Percentiles rank a stretch among this genome's conserved stretches.
phyloP scores from a whole-genome alignment of 2,888 invertebrate genomes.

The Netelia fuscicornis region DNA sequence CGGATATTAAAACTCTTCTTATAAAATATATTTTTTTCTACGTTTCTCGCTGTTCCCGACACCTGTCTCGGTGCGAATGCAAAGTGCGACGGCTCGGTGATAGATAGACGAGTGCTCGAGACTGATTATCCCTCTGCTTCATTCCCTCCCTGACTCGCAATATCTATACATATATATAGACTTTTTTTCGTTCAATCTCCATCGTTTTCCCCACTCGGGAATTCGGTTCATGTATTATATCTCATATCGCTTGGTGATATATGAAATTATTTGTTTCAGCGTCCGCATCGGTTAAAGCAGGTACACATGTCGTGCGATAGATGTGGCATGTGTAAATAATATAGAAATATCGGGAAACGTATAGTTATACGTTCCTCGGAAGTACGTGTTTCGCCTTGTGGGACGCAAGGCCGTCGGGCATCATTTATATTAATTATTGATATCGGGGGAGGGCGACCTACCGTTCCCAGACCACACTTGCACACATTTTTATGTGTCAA shows the following conservation, averaged over 20 bases:
- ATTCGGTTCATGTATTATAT: slow-evolving; percentile 28
- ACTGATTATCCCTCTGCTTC: slow-evolving; percentile 52
- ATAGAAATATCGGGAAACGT: background rate
- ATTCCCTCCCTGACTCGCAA: slow-evolving; percentile 20
- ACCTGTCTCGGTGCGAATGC: slow-evolving; percentile 54
- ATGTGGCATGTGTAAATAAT: background rate
- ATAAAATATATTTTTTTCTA: slow-evolving; percentile 20
- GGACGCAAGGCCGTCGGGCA: slow-evolving; percentile 24
- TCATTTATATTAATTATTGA: slow-evolving; percentile 35
- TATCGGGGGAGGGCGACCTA: background rate
- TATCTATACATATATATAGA: background rate
- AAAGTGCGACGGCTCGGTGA: slow-evolving; percentile 57
- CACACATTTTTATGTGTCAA: slow-evolving; percentile 26
- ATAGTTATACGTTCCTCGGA: background rate
- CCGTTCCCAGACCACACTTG: background rate
- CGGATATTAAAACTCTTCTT: slow-evolving; percentile 39
- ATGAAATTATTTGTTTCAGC: background rate
- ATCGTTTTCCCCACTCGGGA: slow-evolving; percentile 3
- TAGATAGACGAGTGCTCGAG: slow-evolving; percentile 55
- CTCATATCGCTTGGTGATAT: background rate
- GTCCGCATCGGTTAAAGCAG: background rate
- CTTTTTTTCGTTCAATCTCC: slow-evolving; percentile 13
- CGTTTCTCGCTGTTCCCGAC: slow-evolving; percentile 50
- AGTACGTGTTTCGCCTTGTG: background rate
- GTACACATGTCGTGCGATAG: background rate